Percentiles rank a stretch among this genome's conserved stretches.
Evolutionary conservation across 2,113 vertebrate genomes (phyloP).

Genomic region (Heterotis niloticus): DNA sequence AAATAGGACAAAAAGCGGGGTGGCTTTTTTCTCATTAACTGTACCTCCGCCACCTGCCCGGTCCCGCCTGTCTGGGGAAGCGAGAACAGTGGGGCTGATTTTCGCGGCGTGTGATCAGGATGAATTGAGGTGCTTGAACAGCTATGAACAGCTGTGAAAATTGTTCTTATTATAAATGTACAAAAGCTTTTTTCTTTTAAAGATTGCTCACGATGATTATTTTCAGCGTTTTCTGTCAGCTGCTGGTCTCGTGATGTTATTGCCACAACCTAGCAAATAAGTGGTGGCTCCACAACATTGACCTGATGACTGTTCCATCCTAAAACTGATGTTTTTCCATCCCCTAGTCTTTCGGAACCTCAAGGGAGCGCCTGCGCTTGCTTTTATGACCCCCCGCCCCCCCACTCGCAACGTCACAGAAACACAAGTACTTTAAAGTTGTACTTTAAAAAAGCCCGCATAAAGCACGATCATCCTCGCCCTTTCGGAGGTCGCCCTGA

Average conservation of each 20-base stretch:
- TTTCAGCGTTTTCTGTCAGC: no score
- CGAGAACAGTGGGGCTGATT: not conserved
- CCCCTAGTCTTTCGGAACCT: not conserved
- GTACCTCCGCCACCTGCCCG: not conserved
- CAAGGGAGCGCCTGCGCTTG: not conserved
- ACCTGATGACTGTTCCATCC: no score
- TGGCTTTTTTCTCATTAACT: not conserved
- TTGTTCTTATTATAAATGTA: no score
- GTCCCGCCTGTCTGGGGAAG: not conserved
- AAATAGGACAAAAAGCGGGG: constrained; percentile 14
- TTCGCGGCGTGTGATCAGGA: not conserved
- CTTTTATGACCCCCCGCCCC: not conserved
- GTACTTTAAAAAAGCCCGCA: not conserved
- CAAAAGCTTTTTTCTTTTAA: no score
- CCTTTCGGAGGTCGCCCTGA: constrained; percentile 20
- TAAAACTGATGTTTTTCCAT: no score
- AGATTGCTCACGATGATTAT: no score
- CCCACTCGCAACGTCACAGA: not conserved
- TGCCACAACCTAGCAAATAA: no score
- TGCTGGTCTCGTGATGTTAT: no score
- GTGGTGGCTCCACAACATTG: no score
- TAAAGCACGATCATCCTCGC: not conserved
- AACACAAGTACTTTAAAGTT: not conserved
- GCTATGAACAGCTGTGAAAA: not conserved
- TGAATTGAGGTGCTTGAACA: constrained; percentile 19